Evolutionary conservation across 1,140 invertebrate species (phyloP).

Genomic region (Microplitis mediator): DNA sequence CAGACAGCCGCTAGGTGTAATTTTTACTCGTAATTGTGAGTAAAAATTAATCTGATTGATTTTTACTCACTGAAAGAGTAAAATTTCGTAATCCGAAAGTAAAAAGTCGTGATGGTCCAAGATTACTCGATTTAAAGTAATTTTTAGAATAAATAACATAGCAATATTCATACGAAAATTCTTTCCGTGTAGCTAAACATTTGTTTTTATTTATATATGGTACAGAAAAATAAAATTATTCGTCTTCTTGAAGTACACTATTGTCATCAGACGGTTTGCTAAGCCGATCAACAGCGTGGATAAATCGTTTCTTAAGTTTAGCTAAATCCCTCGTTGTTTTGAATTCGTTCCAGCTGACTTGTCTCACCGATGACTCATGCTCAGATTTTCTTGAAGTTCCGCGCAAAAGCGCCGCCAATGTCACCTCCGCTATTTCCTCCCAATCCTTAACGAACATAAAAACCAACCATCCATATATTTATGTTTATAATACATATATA

Average conservation of each 20-base stretch:
- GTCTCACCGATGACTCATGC: conserved; percentile 25
- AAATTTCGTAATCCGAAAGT: no score
- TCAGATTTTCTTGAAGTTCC: conserved; percentile 32
- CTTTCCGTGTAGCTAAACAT: no score
- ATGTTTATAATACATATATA: no score
- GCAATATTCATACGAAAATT: no score
- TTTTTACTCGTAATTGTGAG: no score
- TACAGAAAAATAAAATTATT: conserved; percentile 12
- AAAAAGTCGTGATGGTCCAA: no score
- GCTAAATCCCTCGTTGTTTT: conserved; percentile 40
- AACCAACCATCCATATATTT: no score
- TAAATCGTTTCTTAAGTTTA: conserved; percentile 49
- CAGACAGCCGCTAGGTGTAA: no score
- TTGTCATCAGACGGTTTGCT: conserved; percentile 26
- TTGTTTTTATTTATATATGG: neutral
- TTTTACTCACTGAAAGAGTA: no score
- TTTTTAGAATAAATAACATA: no score
- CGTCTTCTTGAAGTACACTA: conserved; percentile 16
- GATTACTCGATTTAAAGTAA: no score
- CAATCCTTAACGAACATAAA: conserved; percentile 43
- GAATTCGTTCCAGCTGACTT: conserved; percentile 37
- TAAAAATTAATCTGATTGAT: no score
- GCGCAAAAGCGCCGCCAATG: conserved; percentile 33
- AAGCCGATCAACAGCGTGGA: conserved; percentile 45
- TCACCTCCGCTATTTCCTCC: conserved; percentile 51